Conservation (phyloP, 1,140 invertebrate species). For the Micrasema longulum region DNA sequence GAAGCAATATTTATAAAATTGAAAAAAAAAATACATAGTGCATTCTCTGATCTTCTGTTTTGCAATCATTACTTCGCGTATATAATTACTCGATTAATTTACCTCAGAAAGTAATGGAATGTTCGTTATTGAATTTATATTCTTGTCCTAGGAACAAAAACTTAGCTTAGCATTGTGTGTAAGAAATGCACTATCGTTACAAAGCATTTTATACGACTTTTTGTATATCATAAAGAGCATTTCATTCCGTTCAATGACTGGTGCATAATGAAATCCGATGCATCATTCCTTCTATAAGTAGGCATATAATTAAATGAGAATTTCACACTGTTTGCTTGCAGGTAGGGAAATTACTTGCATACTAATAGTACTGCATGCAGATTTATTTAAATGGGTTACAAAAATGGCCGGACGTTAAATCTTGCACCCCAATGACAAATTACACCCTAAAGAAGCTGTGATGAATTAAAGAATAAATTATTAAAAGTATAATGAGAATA, state of each 20-base stretch:
- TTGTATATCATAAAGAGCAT: slow-evolving; percentile 24
- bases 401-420: slow-evolving; percentile 1
- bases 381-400: slow-evolving; percentile 47
- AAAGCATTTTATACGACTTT: slow-evolving; percentile 2
- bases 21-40: no score
- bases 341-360: slow-evolving; percentile 45
- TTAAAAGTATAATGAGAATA: slow-evolving; percentile 10
- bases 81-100: no score
- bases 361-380: slow-evolving; percentile 44
- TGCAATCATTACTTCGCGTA: no score
- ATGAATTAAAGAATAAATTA: slow-evolving; percentile 30
- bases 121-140: not conserved
- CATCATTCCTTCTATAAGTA: slow-evolving; percentile 17
- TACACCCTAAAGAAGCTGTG: slow-evolving; percentile 32
- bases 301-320: slow-evolving; percentile 45
- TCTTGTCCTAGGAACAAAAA: slow-evolving; percentile 1
- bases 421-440: slow-evolving; percentile 22
- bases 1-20: no score
- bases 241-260: slow-evolving; percentile 13
- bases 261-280: slow-evolving; percentile 4
- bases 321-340: slow-evolving; percentile 40
- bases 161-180: not conserved
- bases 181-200: slow-evolving; percentile 14
- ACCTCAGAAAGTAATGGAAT: slow-evolving; percentile 8
- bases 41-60: no score